Conservation (phyloP, 2,797 vertebrate genomes). For the Enteromius unitaeniatus region DNA sequence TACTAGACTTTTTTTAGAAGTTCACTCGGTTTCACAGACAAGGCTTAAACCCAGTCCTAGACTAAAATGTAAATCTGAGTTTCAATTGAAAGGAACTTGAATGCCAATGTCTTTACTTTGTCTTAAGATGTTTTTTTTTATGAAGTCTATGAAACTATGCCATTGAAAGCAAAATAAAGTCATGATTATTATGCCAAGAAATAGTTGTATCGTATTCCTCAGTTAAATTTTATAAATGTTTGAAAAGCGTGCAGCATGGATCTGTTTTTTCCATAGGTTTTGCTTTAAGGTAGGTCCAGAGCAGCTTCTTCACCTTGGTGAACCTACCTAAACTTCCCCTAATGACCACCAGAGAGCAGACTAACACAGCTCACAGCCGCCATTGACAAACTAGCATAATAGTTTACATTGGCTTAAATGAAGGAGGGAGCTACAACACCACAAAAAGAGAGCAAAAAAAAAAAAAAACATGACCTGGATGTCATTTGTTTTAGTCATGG, state of each 20-base stretch:
- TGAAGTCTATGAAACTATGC: too few relatives aligned
- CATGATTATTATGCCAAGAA: background rate
- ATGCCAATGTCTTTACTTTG: too few relatives aligned
- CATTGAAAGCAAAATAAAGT: too few relatives aligned
- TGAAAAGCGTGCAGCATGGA: background rate
- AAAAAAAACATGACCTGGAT: slow-evolving; percentile 3
- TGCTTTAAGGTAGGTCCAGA: background rate
- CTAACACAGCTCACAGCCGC: slow-evolving; percentile 68
- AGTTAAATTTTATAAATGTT: background rate
- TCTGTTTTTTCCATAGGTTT: background rate
- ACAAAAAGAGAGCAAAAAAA: background rate
- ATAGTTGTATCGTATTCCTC: background rate
- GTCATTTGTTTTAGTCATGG: slow-evolving; percentile 29
- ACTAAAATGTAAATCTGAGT: too few relatives aligned
- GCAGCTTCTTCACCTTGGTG: background rate
- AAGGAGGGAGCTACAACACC: background rate
- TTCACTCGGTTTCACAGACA: too few relatives aligned
- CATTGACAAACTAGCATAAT: background rate
- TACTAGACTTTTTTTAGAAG: background rate
- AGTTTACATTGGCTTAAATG: background rate
- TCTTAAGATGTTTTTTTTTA: too few relatives aligned
- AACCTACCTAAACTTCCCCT: background rate
- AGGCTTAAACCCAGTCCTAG: too few relatives aligned
- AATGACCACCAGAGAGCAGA: slow-evolving; percentile 73
- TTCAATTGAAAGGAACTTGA: too few relatives aligned